phyloP scores from a whole-genome alignment of 2,113 vertebrate genomes.

The Sebastes fasciatus region DNA sequence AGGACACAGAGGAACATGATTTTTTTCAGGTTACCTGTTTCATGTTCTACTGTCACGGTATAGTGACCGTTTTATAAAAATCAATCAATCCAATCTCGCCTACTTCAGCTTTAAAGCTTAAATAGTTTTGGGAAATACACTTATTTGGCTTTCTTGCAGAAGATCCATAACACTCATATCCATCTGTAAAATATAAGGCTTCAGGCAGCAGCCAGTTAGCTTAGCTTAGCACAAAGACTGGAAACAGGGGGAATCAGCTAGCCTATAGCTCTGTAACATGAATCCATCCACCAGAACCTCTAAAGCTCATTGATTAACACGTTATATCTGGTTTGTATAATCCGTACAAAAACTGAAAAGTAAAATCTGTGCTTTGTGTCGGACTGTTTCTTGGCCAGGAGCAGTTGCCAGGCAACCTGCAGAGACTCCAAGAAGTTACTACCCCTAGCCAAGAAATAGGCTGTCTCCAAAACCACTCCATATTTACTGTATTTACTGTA shows the following conservation, averaged over 20 bases:
- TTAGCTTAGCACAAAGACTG: not conserved
- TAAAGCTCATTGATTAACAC: not conserved
- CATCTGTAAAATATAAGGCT: not conserved
- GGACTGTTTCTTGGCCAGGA: not conserved
- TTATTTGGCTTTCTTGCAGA: not conserved
- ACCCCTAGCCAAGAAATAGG: not conserved
- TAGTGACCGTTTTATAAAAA: too few relatives aligned
- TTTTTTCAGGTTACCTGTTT: too few relatives aligned
- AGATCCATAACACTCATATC: not conserved
- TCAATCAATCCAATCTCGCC: too few relatives aligned
- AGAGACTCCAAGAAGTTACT: not conserved
- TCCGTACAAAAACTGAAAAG: not conserved
- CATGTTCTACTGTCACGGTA: too few relatives aligned
- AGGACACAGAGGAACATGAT: too few relatives aligned
- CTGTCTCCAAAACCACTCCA: not conserved
- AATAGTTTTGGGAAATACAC: not conserved
- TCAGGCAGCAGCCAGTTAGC: slow-evolving; percentile 1
- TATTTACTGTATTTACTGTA: not conserved
- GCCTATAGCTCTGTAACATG: not conserved
- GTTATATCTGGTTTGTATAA: not conserved
- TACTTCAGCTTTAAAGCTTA: not conserved
- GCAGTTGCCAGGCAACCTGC: not conserved
- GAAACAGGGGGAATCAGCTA: not conserved
- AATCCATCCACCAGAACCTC: not conserved
- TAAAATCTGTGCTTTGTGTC: not conserved